Evolutionary conservation across 53 echinoderm and acorn worm species (phyloP), one percentile per base, ranked within the genome.

Genomic region (Arbacia lixula): DNA sequence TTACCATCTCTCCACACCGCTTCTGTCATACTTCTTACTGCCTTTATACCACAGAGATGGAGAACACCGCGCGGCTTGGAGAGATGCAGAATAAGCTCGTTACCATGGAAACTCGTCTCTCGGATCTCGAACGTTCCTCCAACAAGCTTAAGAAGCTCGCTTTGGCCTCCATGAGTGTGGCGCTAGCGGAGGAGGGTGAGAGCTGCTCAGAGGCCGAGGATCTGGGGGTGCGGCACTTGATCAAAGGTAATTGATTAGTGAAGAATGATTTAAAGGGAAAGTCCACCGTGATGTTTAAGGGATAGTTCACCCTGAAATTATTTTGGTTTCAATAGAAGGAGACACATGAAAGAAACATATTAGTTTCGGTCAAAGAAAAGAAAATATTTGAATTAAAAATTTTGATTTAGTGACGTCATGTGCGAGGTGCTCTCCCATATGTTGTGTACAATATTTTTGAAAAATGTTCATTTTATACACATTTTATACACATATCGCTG

Each of bases 141-240:
- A 54, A 76, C 57, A 32, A 36, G 36, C 57, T 76, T 21, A 76
- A 76, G 76, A 76, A 76, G 26, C 76, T 76, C 0, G 76, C 34
- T 12, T 34, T 76, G 37, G 76, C 76, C 20, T 55, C 76, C 37
- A 76, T 76, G 57, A 76, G 76, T 30, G 76, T 76, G 36, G 76
- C 76, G 54, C 36, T 76, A 5, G 76, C 76, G 21, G 76, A 76
- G 3, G 76, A 76, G 2, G 76, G 76, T 0, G 55, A 76, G 36
- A 21, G 21, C 12, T 76, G 76, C 36, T 32, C 54, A 35, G 76
- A 76, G 25, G 76, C 57, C 30, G 57, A 39, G 25, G 55, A 24
- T 11, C 57, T 76, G 0, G 76, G 57, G 12, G 76, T 55, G 34
- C 76, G 50, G 14, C 27, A 72, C 5, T 21, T 72, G 46, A 72